A percentile compares a stretch with the other conserved stretches of the same genome.
Evolutionary conservation across 92 coral and sea anemone genomes (phyloP).

Genomic region (Hydrozoanthus gracilis): DNA sequence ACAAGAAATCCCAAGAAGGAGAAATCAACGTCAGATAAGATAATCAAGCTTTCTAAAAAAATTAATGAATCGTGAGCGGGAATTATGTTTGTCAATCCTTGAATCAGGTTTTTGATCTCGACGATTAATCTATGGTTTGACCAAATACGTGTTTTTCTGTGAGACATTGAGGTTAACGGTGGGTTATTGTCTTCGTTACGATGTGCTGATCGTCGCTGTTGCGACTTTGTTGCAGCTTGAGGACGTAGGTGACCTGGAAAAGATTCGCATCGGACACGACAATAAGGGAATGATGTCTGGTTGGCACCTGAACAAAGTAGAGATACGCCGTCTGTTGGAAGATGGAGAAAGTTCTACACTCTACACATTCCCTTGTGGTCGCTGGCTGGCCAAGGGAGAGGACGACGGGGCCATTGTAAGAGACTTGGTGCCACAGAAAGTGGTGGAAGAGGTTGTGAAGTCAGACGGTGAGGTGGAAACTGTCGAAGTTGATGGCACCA

Average conservation of each 20-base stretch:
- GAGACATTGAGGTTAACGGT: too few species aligned
- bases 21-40: too few species aligned
- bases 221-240: slow-evolving; percentile 69
- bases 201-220: neutral
- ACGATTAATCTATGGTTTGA: too few species aligned
- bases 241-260: slow-evolving; percentile 94
- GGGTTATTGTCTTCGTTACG: too few species aligned
- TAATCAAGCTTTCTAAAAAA: too few species aligned
- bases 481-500: slow-evolving; percentile 77
- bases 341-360: slow-evolving; percentile 91
- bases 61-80: too few species aligned
- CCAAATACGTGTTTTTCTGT: too few species aligned
- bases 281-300: slow-evolving; percentile 92
- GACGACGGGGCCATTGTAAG: slow-evolving; percentile 96
- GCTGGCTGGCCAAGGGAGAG: slow-evolving; percentile 97
- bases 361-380: slow-evolving; percentile 85
- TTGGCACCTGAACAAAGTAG: slow-evolving; percentile 92
- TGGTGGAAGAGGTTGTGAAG: slow-evolving; percentile 82
- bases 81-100: too few species aligned
- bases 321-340: slow-evolving; percentile 84
- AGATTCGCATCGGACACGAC: slow-evolving; percentile 95
- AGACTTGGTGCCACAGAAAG: slow-evolving; percentile 89
- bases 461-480: slow-evolving; percentile 81
- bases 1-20: too few species aligned
- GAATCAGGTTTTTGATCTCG: too few species aligned